Base-by-base conservation (phyloP, 2,888 invertebrate species). In the Pachydiplax longipennis region DNA sequence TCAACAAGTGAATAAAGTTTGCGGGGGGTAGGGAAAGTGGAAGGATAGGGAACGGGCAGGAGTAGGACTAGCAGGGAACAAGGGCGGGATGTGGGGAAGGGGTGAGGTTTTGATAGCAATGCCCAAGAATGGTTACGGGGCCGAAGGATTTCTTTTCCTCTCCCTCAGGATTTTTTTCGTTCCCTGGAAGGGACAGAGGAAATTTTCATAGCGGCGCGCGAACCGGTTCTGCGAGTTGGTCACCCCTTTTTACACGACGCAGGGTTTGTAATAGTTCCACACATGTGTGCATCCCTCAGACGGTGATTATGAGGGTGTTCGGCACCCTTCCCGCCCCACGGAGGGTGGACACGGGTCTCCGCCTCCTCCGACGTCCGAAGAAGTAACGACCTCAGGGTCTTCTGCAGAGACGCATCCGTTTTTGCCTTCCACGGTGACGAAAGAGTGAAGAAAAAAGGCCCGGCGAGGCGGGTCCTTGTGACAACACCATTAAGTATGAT, bases 401-500 rank as follows among this genome's bases (percentile, higher is more conserved):
- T 61, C 31, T 31, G 15, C 25, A 65, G n/a, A 65, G 22, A 22
- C 65, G 65, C 73, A 6, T 73, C 31, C 31, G 25, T 73, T 73
- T 73, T 25, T 73, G 10, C 31, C 25, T 58, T 44, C 44, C 44
- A 10, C 10, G 44, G 44, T 44, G 44, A 44, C 4, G 44, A 83
- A 35, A 25, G 53, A n/a, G n/a, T n/a, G n/a, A n/a, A n/a, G 6
- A 31, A 25, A 31, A 13, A n/a, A 48, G 53, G 31, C 25, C 53
- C 35, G 35, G 58, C 13, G 35, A 87, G 61, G n/a, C 13, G 53
- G 83, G 35, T 15, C 61, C 87, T 87, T 40, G 58, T 61, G 87
- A 87, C 87, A 48, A 87, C 87, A 87, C 87, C 87, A 87, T 87
- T 87, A 87, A 87, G 87, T n/a, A n/a, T 13, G 25, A 61, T 87